phyloP scores from a whole-genome alignment of 2,113 vertebrate genomes.

The Dipodomys spectabilis region DNA sequence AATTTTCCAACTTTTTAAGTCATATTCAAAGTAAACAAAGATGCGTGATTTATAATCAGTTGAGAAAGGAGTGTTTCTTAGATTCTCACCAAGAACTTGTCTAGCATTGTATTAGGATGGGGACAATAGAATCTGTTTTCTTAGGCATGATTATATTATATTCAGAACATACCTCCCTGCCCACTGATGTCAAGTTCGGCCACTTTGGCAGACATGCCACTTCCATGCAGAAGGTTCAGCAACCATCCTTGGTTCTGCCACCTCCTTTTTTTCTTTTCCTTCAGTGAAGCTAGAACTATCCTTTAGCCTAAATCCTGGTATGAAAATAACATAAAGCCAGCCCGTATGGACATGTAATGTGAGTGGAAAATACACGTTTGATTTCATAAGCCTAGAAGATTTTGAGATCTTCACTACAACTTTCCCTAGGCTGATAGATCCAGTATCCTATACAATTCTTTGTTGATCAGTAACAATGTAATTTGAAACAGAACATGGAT shows the following conservation, averaged over 20 bases:
- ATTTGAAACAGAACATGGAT: neutral
- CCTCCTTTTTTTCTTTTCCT: neutral
- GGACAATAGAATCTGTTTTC: neutral
- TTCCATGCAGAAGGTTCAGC: neutral
- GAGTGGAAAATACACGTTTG: neutral
- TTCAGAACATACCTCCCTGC: neutral
- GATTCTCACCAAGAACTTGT: neutral
- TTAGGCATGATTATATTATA: neutral
- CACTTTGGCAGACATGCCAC: neutral
- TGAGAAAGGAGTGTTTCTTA: neutral
- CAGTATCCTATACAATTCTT: neutral
- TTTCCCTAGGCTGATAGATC: neutral
- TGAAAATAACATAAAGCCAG: neutral
- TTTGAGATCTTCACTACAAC: neutral
- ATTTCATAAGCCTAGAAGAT: neutral
- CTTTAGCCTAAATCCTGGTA: neutral
- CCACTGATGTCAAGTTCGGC: neutral
- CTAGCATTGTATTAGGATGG: neutral
- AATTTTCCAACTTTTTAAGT: constrained; percentile 14
- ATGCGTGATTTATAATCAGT: neutral
- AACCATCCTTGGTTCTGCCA: neutral
- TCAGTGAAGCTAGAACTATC: neutral
- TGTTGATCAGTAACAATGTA: neutral
- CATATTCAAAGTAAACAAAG: constrained; percentile 49
- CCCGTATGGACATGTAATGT: neutral